Evolutionary conservation across 2,113 vertebrate genomes (phyloP).

Genomic region (Microcebus tavaratra): DNA sequence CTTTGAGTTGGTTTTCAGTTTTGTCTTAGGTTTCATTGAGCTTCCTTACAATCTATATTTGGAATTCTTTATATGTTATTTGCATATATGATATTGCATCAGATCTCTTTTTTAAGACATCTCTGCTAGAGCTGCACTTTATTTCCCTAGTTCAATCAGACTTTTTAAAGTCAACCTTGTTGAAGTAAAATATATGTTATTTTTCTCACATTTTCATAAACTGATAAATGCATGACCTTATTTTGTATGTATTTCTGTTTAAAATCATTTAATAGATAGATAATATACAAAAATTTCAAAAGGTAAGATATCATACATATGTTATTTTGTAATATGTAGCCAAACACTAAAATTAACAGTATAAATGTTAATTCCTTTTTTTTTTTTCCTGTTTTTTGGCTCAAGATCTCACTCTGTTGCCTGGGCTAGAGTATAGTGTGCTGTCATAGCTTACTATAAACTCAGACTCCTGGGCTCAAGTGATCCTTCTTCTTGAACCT

Average conservation of each 20-base stretch:
- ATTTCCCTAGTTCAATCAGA: background rate
- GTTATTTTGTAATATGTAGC: background rate
- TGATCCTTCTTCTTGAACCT: background rate
- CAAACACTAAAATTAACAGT: background rate
- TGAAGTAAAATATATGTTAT: background rate
- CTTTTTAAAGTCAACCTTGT: background rate
- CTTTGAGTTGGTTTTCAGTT: no score
- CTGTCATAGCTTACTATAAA: background rate
- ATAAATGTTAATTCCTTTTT: background rate
- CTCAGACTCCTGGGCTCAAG: background rate
- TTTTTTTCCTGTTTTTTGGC: background rate
- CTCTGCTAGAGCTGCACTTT: background rate
- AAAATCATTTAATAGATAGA: background rate
- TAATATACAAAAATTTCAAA: background rate
- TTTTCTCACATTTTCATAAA: slow-evolving; percentile 4
- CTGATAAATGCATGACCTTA: background rate
- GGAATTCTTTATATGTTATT: background rate
- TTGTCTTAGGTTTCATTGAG: no score
- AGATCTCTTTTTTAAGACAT: background rate
- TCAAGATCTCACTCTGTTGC: background rate
- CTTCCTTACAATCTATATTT: no score
- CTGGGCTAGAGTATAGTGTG: background rate
- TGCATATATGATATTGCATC: background rate
- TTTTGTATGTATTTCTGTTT: background rate
- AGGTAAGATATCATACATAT: background rate